Base-by-base conservation (phyloP, 2,888 invertebrate genomes). In the Halocaridina rubra region DNA sequence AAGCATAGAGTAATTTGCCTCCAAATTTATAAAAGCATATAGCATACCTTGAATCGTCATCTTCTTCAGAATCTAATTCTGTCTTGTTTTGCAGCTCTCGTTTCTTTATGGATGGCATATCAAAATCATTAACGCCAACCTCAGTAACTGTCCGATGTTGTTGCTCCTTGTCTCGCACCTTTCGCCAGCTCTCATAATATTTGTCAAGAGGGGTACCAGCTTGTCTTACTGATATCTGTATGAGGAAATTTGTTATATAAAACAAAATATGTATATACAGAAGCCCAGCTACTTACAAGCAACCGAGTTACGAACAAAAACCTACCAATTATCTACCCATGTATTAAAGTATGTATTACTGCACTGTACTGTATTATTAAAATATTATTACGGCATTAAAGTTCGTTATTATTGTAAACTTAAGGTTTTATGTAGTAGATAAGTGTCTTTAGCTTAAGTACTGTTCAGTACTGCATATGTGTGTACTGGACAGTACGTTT, bases 141-240 rank as follows among this genome's bases (percentile, higher is more conserved):
- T 53, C 32, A 67, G 79, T 74, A 16, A 75, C 72, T 29, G 75
- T 39, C 5, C 67, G 64, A n/a, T 74, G 53, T 19, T 79, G 33
- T 10, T 79, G 74, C n/a, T 84, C 75, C 75, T 84, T 80, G 33
- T 84, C 75, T 10, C 69, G 46, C 1, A 69, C 30, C 71, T 79
- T 84, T 32, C 22, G 79, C 84, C 84, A 84, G 19, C 53, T 79
- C 10, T 39, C 57, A 30, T 84, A 64, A 67, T 75, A 79, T 13
- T 74, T 67, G 3, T 27, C 32, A 13, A 84, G 7, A 0, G 84
- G 84, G 1, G 78, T 84, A 3, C 84, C 84, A 4, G n/a, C n/a
- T 53, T 84, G 84, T 46, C 29, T 61, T 2, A 59, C 69, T 8
- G 75, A 7, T 16, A 82, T 77, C 77, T 82, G 75, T 78, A 4